Conservation (phyloP, 2,888 invertebrate species). For the Pseudanteris insignis region DNA sequence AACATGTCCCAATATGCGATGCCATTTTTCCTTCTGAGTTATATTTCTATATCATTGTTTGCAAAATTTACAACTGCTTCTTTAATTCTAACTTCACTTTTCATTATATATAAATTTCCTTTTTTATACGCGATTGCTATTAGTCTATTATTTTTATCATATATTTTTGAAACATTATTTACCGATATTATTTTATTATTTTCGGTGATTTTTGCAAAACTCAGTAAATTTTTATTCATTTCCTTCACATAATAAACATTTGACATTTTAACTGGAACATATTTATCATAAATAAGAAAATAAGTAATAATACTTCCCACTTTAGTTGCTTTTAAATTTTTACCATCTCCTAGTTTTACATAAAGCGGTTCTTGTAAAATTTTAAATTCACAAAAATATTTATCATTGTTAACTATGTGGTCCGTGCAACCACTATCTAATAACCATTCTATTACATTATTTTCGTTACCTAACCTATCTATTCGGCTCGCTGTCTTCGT, state of each 20-base stretch:
- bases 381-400: constrained; percentile 6
- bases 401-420: constrained; percentile 22
- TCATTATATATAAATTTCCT: constrained; percentile 20
- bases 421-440: constrained; percentile 33
- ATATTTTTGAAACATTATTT: constrained; percentile 10
- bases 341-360: constrained; percentile 16
- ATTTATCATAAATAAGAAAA: constrained; percentile 6
- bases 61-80: background rate
- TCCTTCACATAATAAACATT: constrained; percentile 21
- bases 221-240: constrained; percentile 11
- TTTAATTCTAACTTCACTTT: background rate
- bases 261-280: constrained; percentile 3
- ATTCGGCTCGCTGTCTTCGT: too few relatives aligned
- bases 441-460: constrained; percentile 17
- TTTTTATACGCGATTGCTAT: constrained; percentile 29
- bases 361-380: constrained; percentile 15
- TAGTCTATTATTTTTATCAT: constrained; percentile 12
- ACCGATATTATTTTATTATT: constrained; percentile 11
- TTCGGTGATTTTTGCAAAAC: constrained; percentile 6
- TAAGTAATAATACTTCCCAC: constrained; percentile 7
- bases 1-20: background rate
- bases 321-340: constrained; percentile 22
- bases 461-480: too few relatives aligned
- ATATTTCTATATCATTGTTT: background rate
- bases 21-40: background rate